phyloP scores from a whole-genome alignment of 1,140 invertebrate species.

The Aphis gossypii region DNA sequence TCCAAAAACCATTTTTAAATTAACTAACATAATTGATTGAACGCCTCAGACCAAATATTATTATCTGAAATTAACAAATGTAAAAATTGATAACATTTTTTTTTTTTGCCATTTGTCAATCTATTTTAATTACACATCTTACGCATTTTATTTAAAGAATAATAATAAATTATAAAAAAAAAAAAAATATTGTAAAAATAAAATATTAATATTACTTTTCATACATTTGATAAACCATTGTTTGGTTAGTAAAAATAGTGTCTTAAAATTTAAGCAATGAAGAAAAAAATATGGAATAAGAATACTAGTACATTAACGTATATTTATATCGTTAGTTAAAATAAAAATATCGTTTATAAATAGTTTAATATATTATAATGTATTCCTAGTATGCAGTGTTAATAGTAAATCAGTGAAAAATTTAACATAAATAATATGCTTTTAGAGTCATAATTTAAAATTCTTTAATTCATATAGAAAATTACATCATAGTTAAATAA shows the following conservation, averaged over 20 bases:
- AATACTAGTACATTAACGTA: background rate
- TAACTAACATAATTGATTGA: background rate
- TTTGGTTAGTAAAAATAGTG: background rate
- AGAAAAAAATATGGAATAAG: background rate
- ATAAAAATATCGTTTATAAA: background rate
- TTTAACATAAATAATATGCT: background rate
- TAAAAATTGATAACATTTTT: background rate
- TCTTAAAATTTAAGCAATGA: background rate
- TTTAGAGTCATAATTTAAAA: background rate
- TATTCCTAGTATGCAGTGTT: background rate
- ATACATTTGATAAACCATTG: background rate
- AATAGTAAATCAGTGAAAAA: background rate
- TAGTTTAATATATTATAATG: background rate
- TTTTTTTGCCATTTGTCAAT: too few species aligned
- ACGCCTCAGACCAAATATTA: background rate
- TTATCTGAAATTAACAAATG: background rate
- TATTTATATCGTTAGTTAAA: background rate
- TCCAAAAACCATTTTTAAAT: background rate
- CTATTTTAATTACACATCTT: background rate
- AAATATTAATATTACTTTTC: background rate
- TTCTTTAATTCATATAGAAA: background rate
- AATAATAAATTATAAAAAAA: background rate
- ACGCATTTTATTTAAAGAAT: background rate
- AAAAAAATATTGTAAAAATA: background rate
- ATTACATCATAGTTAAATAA: background rate